Conservation (phyloP, 2,797 vertebrate genomes). For the Delichon dasypus region DNA sequence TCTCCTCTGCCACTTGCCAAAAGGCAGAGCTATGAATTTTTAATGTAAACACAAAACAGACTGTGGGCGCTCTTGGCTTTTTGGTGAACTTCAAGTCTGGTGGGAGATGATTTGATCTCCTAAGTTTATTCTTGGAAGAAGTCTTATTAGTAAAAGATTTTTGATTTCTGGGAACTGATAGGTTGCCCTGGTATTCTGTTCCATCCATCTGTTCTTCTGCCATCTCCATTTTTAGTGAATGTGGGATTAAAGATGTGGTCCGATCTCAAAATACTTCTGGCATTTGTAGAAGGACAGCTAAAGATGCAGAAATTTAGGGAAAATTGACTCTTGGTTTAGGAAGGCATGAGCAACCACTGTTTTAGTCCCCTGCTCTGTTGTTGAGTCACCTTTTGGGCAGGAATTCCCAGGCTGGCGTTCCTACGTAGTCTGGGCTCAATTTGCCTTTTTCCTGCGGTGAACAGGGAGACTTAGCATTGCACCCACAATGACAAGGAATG, state of each 20-base stretch:
- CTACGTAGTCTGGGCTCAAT: background rate
- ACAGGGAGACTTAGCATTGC: background rate
- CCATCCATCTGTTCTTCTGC: background rate
- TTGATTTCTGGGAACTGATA: background rate
- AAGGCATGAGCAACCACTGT: background rate
- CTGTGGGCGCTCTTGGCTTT: background rate
- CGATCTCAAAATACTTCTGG: background rate
- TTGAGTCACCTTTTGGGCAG: background rate
- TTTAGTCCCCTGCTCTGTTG: background rate
- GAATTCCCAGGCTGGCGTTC: background rate
- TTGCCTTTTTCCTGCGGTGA: background rate
- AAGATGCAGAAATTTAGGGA: background rate
- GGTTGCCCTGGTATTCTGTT: background rate
- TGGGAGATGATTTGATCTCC: background rate
- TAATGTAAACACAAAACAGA: background rate
- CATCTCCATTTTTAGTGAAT: background rate
- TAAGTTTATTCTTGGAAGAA: conserved; percentile 1
- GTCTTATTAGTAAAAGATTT: background rate
- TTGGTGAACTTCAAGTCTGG: background rate
- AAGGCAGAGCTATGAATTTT: background rate
- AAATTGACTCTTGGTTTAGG: background rate
- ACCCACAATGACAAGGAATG: background rate
- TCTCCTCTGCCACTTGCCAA: background rate
- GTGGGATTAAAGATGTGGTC: background rate
- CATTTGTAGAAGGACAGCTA: background rate